Base-by-base conservation (phyloP, 2,888 invertebrate species). In the Cephus sareptanus region DNA sequence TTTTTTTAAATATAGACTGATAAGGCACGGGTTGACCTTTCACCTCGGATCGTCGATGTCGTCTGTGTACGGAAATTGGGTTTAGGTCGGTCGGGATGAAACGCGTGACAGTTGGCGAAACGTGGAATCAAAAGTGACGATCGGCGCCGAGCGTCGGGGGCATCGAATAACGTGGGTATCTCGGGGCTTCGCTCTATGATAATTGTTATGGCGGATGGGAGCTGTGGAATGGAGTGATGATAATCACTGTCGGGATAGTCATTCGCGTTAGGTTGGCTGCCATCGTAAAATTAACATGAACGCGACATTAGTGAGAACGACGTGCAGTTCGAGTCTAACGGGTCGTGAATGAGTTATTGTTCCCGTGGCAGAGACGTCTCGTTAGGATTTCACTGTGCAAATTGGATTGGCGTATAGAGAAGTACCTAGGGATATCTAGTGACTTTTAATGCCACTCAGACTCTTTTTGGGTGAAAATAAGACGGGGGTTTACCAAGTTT, bases 241-340 rank as follows among this genome's bases (percentile, higher is more conserved):
- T 84, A 85, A 86, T 85, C 83, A 84, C 82, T 81, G 23, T 56
- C 76, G 79, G 80, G 40, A 80, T 80, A 81, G 82, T 84, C 80
- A 83, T 85, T 84, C 83, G 79, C 76, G 79, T 81, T 82, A 76
- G 56, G 56, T 23, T 9, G 56, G 56, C 56, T 56, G 56, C 56
- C 56, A 34, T n/a, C 74, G 80, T 74, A 85, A 86, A 85, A 86
- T 85, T 85, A 85, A 80, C 84, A 86, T 81, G 80, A 81, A 84
- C 80, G 80, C 74, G 76, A 76, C 77, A 76, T 77, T 77, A 77
- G 78, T 76, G 75, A 81, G 73, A 79, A 81, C 77, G 79, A 73
- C 82, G 80, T 85, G 82, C 83, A 84, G 82, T 85, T 85, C 82
- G 83, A 81, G 83, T 83, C 81, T 85, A 87, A 87, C 84, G 85